Base-by-base conservation (phyloP, 2,888 invertebrate genomes). In the Erebia palarica region DNA sequence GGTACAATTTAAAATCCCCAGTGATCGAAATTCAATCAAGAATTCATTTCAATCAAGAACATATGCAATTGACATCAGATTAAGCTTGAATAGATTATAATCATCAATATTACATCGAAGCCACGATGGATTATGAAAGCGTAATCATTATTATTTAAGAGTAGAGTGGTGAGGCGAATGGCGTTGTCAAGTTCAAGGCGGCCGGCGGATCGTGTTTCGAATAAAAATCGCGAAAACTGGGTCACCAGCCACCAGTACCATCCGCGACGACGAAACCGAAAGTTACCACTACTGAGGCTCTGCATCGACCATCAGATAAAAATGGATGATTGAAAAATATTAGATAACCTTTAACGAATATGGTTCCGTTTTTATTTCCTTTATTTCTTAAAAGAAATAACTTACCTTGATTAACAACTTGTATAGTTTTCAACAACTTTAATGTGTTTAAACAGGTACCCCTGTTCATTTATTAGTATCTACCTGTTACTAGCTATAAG, bases 101-200 rank as follows among this genome's bases (percentile, higher is more conserved):
- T 16, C 10, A 18, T 16, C 10, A 55, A 10, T 10, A 10, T 55
- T 55, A 55, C 55, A 18, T 10, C 9, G 18, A 18, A 16, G 55
- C 3, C 3, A 55, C 55, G 55, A 55, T 21, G 11, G 14, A 14
- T 59, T 36, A 59, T 59, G 58, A 59, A 59, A 59, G 58, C 58
- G 8, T 44, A 47, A 55, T 49, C 61, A 47, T 44, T 61, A 44
- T 18, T 47, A 61, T 61, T 65, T 65, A 53, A 57, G 16, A 55
- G 61, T n/a, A 16, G 18, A 72, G n/a, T 27, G 49, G 61, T 49
- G 51, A 16, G 55, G 60, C 60, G 57, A 21, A 47, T 7, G 55
- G 27, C 21, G 18, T 9, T n/a, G 42, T 65, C 88, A 90, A 90
- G 90, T 87, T 90, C 90, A 90, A 90, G 89, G 89, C 86, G 73